These are phyloP conservation scores for Sarcophaga peregrina DNA, from an alignment of 1,140 invertebrate species.

Conservation along the genomic window DNA sequence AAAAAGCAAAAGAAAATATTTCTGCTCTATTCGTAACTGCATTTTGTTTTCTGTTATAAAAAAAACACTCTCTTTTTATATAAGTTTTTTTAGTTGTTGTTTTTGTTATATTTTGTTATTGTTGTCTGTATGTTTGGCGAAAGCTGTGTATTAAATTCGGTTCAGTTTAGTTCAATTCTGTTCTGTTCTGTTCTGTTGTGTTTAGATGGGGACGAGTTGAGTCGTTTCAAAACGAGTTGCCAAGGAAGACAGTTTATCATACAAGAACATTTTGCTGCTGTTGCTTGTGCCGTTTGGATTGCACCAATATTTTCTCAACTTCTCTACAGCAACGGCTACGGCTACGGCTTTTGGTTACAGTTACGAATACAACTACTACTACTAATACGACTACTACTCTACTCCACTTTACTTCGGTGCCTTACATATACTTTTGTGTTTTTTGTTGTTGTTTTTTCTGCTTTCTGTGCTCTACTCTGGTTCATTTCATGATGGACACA, in stretches of 20 bases:
- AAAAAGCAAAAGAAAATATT: neutral
- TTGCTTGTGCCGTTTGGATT: constrained; percentile 14
- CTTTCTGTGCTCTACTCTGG: neutral
- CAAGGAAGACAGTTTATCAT: constrained; percentile 16
- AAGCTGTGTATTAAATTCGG: constrained; percentile 15
- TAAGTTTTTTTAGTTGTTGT: no score
- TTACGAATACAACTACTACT: no score
- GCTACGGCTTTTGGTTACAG: no score
- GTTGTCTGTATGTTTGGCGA: neutral
- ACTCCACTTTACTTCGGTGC: no score
- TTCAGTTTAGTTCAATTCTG: neutral
- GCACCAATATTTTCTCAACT: neutral
- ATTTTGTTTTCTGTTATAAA: no score
- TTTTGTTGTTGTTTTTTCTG: no score
- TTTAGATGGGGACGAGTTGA: neutral
- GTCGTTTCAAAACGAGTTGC: neutral
- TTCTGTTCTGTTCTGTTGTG: neutral
- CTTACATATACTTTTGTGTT: no score
- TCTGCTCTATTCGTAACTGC: no score
- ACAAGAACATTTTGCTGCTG: constrained; percentile 10
- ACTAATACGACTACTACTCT: no score
- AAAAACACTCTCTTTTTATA: no score
- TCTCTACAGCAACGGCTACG: neutral
- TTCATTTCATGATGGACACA: constrained; percentile 10
- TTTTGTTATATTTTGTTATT: neutral